Conservation (phyloP, 2,888 invertebrate species). For the Tridacna crocea region DNA sequence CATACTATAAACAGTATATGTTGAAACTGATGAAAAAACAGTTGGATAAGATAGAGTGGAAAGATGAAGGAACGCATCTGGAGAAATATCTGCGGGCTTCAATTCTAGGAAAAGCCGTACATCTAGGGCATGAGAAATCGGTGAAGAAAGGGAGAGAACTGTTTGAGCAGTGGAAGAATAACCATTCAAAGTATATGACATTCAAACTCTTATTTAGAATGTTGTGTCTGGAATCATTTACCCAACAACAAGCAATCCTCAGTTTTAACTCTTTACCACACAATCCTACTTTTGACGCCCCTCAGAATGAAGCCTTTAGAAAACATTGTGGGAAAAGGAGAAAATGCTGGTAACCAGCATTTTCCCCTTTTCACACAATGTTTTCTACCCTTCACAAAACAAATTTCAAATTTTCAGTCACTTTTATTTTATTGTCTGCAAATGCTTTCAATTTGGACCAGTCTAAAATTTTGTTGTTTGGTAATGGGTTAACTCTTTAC, state of each 20-base stretch:
- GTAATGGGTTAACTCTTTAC: too few species aligned
- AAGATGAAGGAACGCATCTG: slow-evolving; percentile 88
- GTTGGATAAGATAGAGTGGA: slow-evolving; percentile 88
- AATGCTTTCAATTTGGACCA: too few species aligned
- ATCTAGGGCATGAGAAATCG: slow-evolving; percentile 89
- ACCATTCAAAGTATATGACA: slow-evolving; percentile 38
- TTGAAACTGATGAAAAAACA: slow-evolving; percentile 87
- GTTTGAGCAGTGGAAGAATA: slow-evolving; percentile 89
- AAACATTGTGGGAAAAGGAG: not conserved
- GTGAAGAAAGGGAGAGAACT: slow-evolving; percentile 89
- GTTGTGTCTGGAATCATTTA: too few species aligned
- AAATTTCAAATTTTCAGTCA: too few species aligned
- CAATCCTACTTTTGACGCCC: too few species aligned
- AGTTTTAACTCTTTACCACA: too few species aligned
- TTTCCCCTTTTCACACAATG: not conserved
- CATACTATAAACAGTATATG: slow-evolving; percentile 82
- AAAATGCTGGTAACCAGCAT: not conserved
- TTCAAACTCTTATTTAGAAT: too few species aligned
- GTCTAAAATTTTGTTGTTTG: too few species aligned
- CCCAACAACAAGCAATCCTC: too few species aligned
- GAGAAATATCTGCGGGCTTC: slow-evolving; percentile 90
- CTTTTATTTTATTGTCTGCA: too few species aligned
- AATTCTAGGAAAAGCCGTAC: slow-evolving; percentile 90
- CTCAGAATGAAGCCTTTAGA: not conserved
- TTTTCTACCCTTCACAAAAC: too few species aligned